Evolutionary conservation across 2,113 vertebrate genomes (phyloP).

Genomic region (Zonotrichia leucophrys): DNA sequence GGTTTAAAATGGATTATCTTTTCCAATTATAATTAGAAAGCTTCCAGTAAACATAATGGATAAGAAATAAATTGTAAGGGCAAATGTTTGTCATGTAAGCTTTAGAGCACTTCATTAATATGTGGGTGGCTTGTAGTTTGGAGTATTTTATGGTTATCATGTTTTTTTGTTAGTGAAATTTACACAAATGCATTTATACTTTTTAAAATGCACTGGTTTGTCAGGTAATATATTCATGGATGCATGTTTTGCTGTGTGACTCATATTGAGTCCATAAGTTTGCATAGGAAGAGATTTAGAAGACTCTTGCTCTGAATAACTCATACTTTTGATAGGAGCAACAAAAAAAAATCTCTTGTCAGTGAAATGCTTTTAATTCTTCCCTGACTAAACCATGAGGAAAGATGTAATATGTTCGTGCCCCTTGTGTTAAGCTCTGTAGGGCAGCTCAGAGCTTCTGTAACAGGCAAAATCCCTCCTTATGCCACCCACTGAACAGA

Average conservation of each 20-base stretch:
- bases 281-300: not conserved
- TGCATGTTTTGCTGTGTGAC: not conserved
- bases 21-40: not conserved
- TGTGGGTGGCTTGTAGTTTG: not conserved
- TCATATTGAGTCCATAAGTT: not conserved
- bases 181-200: not conserved
- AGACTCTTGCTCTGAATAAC: not conserved
- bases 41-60: not conserved
- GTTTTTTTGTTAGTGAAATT: not conserved
- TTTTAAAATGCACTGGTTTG: not conserved
- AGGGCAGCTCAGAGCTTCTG: not conserved
- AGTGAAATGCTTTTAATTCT: not conserved
- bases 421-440: not conserved
- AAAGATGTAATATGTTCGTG: not conserved
- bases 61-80: not conserved
- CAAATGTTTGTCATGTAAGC: not conserved
- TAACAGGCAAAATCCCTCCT: not conserved
- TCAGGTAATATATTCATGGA: not conserved
- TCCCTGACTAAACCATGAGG: not conserved
- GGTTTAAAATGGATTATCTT: not conserved
- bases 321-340: not conserved
- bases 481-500: accelerated
- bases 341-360: not conserved
- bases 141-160: not conserved
- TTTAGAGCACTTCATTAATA: not conserved